Evolutionary conservation across 2,888 invertebrate species (phyloP).

Genomic region (Linyphia triangularis): DNA sequence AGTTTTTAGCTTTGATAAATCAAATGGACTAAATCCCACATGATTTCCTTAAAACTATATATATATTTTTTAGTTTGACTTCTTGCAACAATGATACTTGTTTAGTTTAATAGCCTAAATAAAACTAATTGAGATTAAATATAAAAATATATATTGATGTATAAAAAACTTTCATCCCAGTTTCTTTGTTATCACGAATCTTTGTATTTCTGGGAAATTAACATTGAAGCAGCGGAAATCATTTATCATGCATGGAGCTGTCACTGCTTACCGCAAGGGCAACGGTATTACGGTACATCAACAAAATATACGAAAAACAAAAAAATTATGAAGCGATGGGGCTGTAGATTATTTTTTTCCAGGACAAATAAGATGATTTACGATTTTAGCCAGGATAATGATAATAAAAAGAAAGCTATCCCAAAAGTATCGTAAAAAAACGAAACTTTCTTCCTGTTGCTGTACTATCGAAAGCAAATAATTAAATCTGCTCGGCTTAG

Average conservation of each 20-base stretch:
- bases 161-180: neutral
- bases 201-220: slow-evolving; percentile 6
- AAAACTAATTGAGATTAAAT: no score
- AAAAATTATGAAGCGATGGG: neutral
- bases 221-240: neutral
- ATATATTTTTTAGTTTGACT: no score
- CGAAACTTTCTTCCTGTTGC: neutral
- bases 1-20: no score
- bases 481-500: neutral
- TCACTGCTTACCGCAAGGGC: slow-evolving; percentile 6
- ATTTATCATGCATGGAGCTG: slow-evolving; percentile 18
- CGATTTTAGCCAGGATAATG: neutral
- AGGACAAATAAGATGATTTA: slow-evolving; percentile 24
- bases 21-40: no score
- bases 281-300: neutral
- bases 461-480: neutral
- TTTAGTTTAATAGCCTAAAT: no score
- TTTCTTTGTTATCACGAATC: neutral
- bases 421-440: neutral
- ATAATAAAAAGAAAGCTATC: neutral
- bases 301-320: neutral
- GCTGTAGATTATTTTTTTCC: neutral
- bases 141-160: no score
- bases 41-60: no score
- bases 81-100: no score